Evolutionary conservation across 1,140 invertebrate species (phyloP).

Genomic region (Cyclina sinensis): DNA sequence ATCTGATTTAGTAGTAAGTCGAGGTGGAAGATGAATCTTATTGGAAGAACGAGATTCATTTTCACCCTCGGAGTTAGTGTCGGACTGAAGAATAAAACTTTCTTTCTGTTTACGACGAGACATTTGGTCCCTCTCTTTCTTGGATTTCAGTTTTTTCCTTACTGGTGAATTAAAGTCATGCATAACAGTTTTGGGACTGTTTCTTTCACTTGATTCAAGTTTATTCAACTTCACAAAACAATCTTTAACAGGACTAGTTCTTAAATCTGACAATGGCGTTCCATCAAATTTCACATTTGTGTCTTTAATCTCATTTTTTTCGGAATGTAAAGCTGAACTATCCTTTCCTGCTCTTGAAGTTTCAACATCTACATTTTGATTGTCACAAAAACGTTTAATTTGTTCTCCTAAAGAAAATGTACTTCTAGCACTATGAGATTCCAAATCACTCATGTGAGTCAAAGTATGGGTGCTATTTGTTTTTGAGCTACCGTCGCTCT

Average conservation of each 20-base stretch:
- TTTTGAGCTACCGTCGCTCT: conserved; percentile 47
- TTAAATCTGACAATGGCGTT: neutral
- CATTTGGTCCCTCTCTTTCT: conserved; percentile 58
- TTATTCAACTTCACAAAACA: conserved; percentile 34
- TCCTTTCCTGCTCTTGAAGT: neutral
- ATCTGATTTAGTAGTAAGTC: conserved; percentile 6
- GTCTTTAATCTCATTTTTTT: neutral
- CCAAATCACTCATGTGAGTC: conserved; percentile 48
- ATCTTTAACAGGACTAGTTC: conserved; percentile 45
- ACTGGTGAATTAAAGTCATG: conserved; percentile 30
- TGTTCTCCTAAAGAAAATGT: conserved; percentile 59
- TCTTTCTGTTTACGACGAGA: conserved; percentile 66
- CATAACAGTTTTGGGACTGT: neutral
- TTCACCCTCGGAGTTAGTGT: conserved; percentile 56
- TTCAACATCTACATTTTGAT: conserved; percentile 18
- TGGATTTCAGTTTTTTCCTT: conserved; percentile 63
- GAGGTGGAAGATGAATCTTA: neutral
- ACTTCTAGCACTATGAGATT: conserved; percentile 55
- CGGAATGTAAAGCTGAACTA: neutral
- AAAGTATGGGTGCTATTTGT: conserved; percentile 57
- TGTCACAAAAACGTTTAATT: conserved; percentile 63
- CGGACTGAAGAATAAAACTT: conserved; percentile 56
- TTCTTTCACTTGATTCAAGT: neutral
- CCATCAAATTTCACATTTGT: neutral
- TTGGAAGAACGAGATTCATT: neutral